phyloP scores from a whole-genome alignment of 1,140 invertebrate genomes.

The Agrypnia vestita region DNA sequence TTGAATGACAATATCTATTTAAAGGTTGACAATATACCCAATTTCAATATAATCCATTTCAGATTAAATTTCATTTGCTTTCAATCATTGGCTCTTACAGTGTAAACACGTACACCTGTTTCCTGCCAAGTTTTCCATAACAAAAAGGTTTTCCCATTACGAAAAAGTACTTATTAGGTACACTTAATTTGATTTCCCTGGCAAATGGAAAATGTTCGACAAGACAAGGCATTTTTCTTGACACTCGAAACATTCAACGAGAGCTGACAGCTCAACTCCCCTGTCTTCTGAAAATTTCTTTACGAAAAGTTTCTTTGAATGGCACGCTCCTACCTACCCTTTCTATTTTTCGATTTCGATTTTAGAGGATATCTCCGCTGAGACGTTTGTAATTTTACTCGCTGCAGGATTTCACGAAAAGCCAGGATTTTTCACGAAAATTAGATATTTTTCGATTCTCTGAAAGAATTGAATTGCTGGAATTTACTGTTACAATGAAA shows the following conservation, averaged over 20 bases:
- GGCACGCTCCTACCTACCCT: slow-evolving; percentile 31
- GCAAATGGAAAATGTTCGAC: slow-evolving; percentile 21
- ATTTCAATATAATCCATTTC: slow-evolving; percentile 14
- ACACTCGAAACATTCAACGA: slow-evolving; percentile 37
- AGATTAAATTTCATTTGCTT: slow-evolving; percentile 20
- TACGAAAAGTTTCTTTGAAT: slow-evolving; percentile 42
- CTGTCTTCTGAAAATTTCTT: slow-evolving; percentile 46
- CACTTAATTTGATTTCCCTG: slow-evolving; percentile 42
- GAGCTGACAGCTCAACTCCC: slow-evolving; percentile 46
- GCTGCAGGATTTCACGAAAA: slow-evolving; percentile 41
- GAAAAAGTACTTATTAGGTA: slow-evolving; percentile 24
- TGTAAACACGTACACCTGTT: background rate
- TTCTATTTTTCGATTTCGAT: slow-evolving; percentile 44
- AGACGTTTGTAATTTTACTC: slow-evolving; percentile 48
- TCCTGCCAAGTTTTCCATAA: slow-evolving; percentile 34
- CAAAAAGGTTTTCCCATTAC: slow-evolving; percentile 18
- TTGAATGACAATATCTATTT: background rate
- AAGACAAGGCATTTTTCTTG: slow-evolving; percentile 38
- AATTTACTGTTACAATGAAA: slow-evolving; percentile 30
- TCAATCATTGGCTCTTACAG: slow-evolving; percentile 27
- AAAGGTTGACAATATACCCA: background rate
- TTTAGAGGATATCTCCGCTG: slow-evolving; percentile 27
- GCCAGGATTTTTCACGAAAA: slow-evolving; percentile 39
- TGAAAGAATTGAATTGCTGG: slow-evolving; percentile 32
- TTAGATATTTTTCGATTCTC: slow-evolving; percentile 39